Evolutionary conservation across 2,888 invertebrate genomes (phyloP), one percentile per base, ranked within the genome.

Genomic region (Drosophila infuscata): DNA sequence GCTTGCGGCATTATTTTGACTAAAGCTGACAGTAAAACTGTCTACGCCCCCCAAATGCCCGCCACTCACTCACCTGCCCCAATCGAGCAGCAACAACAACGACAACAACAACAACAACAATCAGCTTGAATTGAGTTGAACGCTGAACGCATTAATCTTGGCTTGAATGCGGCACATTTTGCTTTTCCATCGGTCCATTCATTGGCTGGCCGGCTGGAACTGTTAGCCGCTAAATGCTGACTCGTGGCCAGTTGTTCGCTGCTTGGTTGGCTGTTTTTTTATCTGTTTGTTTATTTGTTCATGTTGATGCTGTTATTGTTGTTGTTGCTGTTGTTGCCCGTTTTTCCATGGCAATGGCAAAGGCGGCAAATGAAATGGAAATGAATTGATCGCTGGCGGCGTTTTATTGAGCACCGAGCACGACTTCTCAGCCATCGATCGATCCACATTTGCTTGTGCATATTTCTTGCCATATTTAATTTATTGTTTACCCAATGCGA

Each of bases 91-190:
- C 67, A 59, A 35, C 38, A 25, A 25, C 20, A 46, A 9, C 35
- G 38, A 57, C 41, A 66, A 58, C 20, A 46, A 9, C 35, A 46
- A 57, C 41, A 66, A 58, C 53, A 74, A 74, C 12, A 51, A n/a
- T 54, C 74, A 61, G 70, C 64, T 72, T 41, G 59, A 49, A 48
- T 65, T 67, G 65, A 60, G 51, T 73, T 71, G 75, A 46, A 46
- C 77, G 78, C 72, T 81, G 78, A 81, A 83, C 82, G 89, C 91
- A 91, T 90, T 90, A 79, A 89, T 90, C 89, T 85, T 83, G 79
- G 62, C 74, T 70, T 63, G 87, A 74, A 77, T 64, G 71, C 70
- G 74, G 71, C 74, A 72, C 62, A 74, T 56, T 61, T 76, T 69
- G 72, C 66, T 69, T 82, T 80, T 74, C 70, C 69, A 82, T 82